A percentile compares a stretch with the other conserved stretches of the same genome.
phyloP scores from a whole-genome alignment of 2,888 invertebrate species.

The Gonocerus acuteangulatus region DNA sequence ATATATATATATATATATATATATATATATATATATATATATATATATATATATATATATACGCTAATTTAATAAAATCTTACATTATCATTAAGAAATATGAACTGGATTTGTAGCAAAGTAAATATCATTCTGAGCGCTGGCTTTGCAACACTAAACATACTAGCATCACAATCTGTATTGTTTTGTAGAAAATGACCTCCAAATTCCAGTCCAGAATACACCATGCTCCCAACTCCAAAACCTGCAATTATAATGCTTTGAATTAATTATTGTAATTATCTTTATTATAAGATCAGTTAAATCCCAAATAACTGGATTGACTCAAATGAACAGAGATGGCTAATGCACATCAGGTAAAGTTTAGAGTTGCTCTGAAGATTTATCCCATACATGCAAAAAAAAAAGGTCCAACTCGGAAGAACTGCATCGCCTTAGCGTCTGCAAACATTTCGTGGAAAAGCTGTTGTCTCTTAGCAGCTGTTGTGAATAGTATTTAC shows the following conservation, averaged over 20 bases:
- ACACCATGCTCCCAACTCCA: constrained; percentile 52
- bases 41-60: too few species aligned
- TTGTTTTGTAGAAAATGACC: constrained; percentile 65
- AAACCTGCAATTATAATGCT: constrained; percentile 39
- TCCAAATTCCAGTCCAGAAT: constrained; percentile 51
- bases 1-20: too few species aligned
- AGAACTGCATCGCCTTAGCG: too few species aligned
- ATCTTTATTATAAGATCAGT: neutral
- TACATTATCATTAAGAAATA: constrained; percentile 80
- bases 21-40: too few species aligned
- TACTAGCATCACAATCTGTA: constrained; percentile 54
- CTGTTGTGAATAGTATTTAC: too few species aligned
- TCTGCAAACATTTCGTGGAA: too few species aligned
- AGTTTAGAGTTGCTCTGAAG: neutral
- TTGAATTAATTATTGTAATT: neutral
- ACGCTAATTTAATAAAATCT: constrained; percentile 4
- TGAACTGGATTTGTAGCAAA: constrained; percentile 85
- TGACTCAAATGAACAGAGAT: neutral
- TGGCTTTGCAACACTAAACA: constrained; percentile 65
- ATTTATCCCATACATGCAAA: neutral
- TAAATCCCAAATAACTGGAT: neutral
- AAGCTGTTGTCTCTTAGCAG: too few species aligned
- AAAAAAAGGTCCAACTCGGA: too few species aligned
- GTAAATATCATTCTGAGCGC: constrained; percentile 73
- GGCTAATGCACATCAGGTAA: neutral